Evolutionary conservation across 2,797 vertebrate genomes (phyloP).

Genomic region (Microctenopoma stevenorrisi): DNA sequence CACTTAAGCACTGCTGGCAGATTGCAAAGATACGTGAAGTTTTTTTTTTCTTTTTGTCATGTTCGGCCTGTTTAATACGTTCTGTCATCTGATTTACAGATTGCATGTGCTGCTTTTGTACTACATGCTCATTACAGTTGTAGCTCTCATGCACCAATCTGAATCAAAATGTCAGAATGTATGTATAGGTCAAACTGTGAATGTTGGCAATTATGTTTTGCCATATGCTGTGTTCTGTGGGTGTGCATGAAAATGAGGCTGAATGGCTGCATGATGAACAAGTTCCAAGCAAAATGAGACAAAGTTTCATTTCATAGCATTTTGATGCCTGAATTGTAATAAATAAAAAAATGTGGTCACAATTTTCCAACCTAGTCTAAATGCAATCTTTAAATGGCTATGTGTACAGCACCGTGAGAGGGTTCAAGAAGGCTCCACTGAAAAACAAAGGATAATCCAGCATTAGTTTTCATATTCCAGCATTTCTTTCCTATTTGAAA

Average conservation of each 20-base stretch:
- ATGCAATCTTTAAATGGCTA: too few species aligned
- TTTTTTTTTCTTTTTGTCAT: not conserved
- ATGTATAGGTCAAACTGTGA: conserved; percentile 38
- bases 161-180: conserved; percentile 45
- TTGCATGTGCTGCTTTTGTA: not conserved
- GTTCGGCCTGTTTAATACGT: not conserved
- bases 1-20: conserved; percentile 12
- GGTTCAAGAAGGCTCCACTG: too few species aligned
- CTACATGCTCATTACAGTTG: conserved; percentile 5
- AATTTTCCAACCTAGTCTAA: too few species aligned
- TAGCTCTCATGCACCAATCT: not conserved
- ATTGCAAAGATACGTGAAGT: conserved; percentile 19
- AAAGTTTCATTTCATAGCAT: not conserved
- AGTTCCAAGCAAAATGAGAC: not conserved
- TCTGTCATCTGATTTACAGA: conserved; percentile 11
- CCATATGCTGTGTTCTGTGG: conserved; percentile 15
- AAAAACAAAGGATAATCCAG: too few species aligned
- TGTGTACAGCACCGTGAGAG: too few species aligned
- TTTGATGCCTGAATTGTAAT: too few species aligned
- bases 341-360: too few species aligned
- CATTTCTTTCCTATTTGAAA: too few species aligned
- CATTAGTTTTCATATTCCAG: too few species aligned
- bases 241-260: conserved; percentile 9
- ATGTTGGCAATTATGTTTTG: conserved; percentile 36
- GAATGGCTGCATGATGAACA: conserved; percentile 20